Evolutionary conservation across 2,113 vertebrate species (phyloP).

Genomic region (Tapirus terrestris): DNA sequence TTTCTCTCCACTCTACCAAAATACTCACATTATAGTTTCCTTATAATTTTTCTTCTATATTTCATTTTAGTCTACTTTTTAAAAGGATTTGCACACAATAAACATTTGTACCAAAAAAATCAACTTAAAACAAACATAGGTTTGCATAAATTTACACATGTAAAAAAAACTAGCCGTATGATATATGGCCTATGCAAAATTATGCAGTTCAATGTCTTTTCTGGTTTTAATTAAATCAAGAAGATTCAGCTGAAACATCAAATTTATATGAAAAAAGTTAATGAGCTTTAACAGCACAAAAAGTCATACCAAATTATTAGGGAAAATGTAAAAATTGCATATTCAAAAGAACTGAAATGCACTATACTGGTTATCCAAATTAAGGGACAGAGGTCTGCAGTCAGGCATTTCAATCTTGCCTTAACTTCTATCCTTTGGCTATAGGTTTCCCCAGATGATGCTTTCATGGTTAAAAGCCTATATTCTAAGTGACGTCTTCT

Average conservation of each 20-base stretch:
- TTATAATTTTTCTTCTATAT: neutral
- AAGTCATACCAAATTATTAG: neutral
- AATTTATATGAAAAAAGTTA: conserved; percentile 35
- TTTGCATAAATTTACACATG: conserved; percentile 11
- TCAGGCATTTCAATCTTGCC: neutral
- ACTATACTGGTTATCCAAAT: neutral
- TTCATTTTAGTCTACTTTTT: conserved; percentile 13
- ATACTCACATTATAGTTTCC: neutral
- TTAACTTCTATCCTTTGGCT: neutral
- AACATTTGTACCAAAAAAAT: neutral
- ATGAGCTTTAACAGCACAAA: neutral
- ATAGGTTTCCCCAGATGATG: neutral
- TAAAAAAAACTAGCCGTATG: neutral
- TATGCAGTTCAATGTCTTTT: neutral
- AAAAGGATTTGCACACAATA: neutral
- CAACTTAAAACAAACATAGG: neutral
- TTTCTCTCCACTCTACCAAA: conserved; percentile 31
- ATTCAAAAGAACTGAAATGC: neutral
- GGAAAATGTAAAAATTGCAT: neutral
- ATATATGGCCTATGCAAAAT: neutral
- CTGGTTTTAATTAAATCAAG: conserved; percentile 33
- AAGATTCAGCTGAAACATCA: conserved; percentile 30
- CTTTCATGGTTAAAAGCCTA: conserved; percentile 22
- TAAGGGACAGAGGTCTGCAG: neutral
- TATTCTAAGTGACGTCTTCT: neutral